Base-by-base conservation (phyloP, 1,140 invertebrate genomes). In the Sycobia sp. region DNA sequence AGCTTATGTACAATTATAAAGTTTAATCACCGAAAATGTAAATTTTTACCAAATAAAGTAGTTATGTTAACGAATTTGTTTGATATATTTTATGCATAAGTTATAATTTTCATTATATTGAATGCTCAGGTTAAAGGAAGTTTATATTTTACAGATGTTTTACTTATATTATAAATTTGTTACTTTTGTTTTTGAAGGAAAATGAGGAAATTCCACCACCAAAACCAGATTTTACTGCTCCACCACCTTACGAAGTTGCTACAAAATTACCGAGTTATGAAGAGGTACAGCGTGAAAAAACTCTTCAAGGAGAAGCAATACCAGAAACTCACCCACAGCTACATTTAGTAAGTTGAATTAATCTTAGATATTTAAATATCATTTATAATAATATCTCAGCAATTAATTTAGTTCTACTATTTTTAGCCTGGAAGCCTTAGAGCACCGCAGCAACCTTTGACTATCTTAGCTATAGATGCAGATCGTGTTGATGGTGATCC, bases 261-360 rank as follows among this genome's bases (percentile, higher is more conserved):
- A 89, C 89, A 11, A 93, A 93, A 80, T 82, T 95, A 71, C 94
- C 94, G 22, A 91, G 91, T 38, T 96, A 96, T 82, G 94, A 95
- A 76, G 93, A 96, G 78, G 93, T 94, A 44, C 91, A 95, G 75
- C 84, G 90, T 67, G 90, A 93, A 73, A 94, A 94, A 73, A 87
- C 87, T 67, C 82, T 93, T 65, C 89, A 93, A 75, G 91, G 88
- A 54, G 89, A 91, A 70, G 74, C 76, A 41, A 73, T 75, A 43
- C 80, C 77, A 14, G 76, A 77, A 25, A 76, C 70, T 63, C 75
- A 81, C 46, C 72, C 79, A 55, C 78, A 80, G 56, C 68, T 78
- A 57, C 76, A 78, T 66, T 58, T 78, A 69, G 78, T 81, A 73
- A 67, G 18, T 59, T 32, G 29, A 32, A 32, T 32, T 32, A 11